Evolutionary conservation across 2,797 vertebrate genomes (phyloP).

Genomic region (Poeciliopsis presidionis): DNA sequence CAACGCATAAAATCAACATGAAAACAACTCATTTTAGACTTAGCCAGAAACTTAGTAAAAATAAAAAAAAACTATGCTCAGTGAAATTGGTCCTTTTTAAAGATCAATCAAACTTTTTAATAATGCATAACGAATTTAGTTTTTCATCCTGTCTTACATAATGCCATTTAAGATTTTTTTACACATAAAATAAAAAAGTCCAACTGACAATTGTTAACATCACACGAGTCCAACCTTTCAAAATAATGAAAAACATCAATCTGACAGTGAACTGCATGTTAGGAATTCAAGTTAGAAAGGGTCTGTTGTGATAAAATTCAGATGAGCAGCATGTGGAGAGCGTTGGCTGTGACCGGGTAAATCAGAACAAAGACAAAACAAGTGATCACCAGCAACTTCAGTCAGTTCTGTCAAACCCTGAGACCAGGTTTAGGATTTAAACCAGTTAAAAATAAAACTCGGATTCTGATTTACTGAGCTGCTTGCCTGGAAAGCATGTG

Average conservation of each 20-base stretch:
- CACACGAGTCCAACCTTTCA: neutral
- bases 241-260: neutral
- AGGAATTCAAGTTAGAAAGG: neutral
- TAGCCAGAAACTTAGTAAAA: neutral
- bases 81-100: neutral
- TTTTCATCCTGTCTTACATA: no score
- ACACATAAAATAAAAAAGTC: neutral
- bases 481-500: slow-evolving; percentile 83
- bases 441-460: slow-evolving; percentile 83
- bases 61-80: neutral
- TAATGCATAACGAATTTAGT: neutral
- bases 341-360: slow-evolving; percentile 6
- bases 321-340: slow-evolving; percentile 6
- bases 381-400: slow-evolving; percentile 39
- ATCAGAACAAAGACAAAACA: slow-evolving; percentile 31
- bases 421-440: slow-evolving; percentile 74
- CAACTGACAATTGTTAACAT: neutral
- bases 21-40: neutral
- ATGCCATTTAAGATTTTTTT: neutral
- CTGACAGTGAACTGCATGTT: neutral
- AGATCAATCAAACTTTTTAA: neutral
- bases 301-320: neutral
- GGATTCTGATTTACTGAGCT: slow-evolving; percentile 83
- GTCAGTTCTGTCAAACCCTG: slow-evolving; percentile 54
- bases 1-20: neutral